Percentiles rank a stretch among this genome's conserved stretches.
Conservation (phyloP, 2,888 invertebrate species). For the Amphipyra tragopoginis region DNA sequence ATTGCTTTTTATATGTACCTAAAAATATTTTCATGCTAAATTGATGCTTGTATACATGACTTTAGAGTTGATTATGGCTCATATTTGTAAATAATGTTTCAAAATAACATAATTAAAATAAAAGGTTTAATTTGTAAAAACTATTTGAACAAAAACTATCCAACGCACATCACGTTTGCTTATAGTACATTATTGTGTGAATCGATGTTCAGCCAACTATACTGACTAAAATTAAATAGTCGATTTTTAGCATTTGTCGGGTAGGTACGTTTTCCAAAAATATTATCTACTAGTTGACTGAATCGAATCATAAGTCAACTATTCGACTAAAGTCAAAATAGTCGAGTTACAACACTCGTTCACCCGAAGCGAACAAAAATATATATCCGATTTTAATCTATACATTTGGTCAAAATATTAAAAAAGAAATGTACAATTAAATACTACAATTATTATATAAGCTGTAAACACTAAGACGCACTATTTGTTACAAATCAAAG, state of each 20-base stretch:
- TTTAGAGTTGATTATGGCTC: slow-evolving; percentile 27
- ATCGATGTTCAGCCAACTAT: slow-evolving; percentile 35
- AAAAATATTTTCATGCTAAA: slow-evolving; percentile 30
- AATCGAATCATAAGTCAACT: slow-evolving; percentile 42
- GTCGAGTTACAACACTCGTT: slow-evolving; percentile 53
- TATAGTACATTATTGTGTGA: slow-evolving; percentile 34
- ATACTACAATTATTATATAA: slow-evolving; percentile 55
- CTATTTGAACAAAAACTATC: slow-evolving; percentile 50
- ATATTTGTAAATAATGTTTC: slow-evolving; percentile 22
- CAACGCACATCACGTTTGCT: slow-evolving; percentile 35
- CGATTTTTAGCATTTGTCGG: neutral
- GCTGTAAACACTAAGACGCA: slow-evolving; percentile 50
- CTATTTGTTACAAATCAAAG: slow-evolving; percentile 51
- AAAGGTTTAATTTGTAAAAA: slow-evolving; percentile 35
- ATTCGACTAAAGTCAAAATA: slow-evolving; percentile 52
- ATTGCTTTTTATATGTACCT: slow-evolving; percentile 27
- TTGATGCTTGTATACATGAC: slow-evolving; percentile 20
- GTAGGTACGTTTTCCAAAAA: neutral
- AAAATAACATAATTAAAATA: slow-evolving; percentile 20
- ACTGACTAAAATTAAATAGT: slow-evolving; percentile 24
- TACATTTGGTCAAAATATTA: slow-evolving; percentile 78
- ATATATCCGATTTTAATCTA: slow-evolving; percentile 62
- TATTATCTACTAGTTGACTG: slow-evolving; percentile 25
- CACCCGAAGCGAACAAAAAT: slow-evolving; percentile 53
- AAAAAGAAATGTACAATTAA: slow-evolving; percentile 66